phyloP scores from a whole-genome alignment of 2,113 vertebrate genomes.

The Daboia siamensis region DNA sequence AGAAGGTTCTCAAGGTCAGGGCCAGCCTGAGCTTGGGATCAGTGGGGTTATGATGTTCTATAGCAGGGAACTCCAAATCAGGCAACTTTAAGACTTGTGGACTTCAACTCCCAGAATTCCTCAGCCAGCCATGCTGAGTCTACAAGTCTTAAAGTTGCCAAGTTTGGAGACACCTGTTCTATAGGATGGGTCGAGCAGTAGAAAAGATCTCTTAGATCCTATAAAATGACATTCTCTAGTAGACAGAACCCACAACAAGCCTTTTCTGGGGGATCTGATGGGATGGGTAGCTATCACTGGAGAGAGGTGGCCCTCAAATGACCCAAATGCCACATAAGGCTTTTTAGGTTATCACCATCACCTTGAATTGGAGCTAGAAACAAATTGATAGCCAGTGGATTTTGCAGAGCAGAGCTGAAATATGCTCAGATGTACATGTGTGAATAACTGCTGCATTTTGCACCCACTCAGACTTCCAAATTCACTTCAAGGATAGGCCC shows the following conservation, averaged over 20 bases:
- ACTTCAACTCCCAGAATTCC: neutral
- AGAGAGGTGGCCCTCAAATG: neutral
- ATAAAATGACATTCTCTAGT: neutral
- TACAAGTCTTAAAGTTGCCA: neutral
- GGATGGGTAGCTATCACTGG: neutral
- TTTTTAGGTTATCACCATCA: neutral
- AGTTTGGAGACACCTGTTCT: neutral
- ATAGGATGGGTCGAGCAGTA: neutral
- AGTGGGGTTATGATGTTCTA: neutral
- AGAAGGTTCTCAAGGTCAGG: neutral
- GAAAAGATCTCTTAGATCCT: neutral
- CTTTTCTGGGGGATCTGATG: neutral
- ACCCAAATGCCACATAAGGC: neutral
- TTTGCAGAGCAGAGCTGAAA: neutral
- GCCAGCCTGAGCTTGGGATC: neutral
- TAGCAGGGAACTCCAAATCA: neutral
- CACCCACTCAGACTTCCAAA: neutral
- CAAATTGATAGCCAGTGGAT: neutral
- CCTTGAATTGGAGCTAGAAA: neutral
- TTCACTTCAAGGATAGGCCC: neutral
- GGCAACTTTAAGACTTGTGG: neutral
- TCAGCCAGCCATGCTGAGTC: neutral
- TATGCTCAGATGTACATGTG: neutral
- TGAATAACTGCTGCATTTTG: neutral
- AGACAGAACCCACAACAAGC: neutral